Evolutionary conservation across 1,140 invertebrate species (phyloP).

Genomic region (Anoplolepis gracilipes): DNA sequence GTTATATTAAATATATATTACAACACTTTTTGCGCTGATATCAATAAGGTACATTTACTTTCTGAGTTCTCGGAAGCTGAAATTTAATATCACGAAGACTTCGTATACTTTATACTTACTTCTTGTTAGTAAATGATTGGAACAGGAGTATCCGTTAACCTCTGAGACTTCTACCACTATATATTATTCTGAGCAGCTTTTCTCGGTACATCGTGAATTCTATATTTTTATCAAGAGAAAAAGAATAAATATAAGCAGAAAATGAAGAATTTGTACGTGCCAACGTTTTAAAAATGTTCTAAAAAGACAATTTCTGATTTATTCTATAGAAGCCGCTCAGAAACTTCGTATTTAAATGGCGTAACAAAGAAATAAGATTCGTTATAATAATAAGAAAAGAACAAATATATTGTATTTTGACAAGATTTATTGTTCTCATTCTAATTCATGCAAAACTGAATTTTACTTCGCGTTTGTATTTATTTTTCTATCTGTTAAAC

Average conservation of each 20-base stretch:
- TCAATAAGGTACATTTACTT: slow-evolving; percentile 6
- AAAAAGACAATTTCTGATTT: not conserved
- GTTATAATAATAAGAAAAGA: not conserved
- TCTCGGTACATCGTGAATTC: not conserved
- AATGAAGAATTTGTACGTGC: not conserved
- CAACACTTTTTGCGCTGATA: slow-evolving; percentile 16
- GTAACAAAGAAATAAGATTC: not conserved
- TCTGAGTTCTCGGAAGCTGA: slow-evolving; percentile 8
- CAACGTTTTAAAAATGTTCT: not conserved
- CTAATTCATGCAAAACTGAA: not conserved
- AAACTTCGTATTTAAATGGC: not conserved
- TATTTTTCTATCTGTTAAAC: not conserved
- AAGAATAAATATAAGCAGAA: not conserved
- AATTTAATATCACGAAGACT: slow-evolving; percentile 31
- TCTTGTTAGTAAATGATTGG: slow-evolving; percentile 40
- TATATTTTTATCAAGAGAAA: not conserved
- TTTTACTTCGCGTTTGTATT: not conserved
- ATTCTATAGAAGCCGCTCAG: not conserved
- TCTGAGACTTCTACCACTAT: slow-evolving; percentile 12
- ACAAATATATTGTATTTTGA: not conserved
- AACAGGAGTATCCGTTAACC: slow-evolving; percentile 27
- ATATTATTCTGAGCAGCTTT: slow-evolving; percentile 3
- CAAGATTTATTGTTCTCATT: not conserved
- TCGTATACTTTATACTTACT: slow-evolving; percentile 34
- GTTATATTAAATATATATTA: slow-evolving; percentile 7